phyloP scores from a whole-genome alignment of 2,888 invertebrate species.

The Griposia aprilina region DNA sequence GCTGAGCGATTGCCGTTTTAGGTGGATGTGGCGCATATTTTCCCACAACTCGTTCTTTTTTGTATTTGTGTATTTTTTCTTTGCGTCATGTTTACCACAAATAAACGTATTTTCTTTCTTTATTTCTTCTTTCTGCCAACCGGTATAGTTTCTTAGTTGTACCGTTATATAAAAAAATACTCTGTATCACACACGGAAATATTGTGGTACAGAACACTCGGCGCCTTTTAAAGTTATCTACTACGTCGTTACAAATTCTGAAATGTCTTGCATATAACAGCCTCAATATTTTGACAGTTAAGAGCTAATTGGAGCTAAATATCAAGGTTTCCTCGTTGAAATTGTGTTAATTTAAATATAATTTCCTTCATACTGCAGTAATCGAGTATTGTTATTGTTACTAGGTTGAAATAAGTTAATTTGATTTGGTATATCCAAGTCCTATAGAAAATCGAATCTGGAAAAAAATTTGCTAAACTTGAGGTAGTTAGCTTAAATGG shows the following conservation, averaged over 20 bases:
- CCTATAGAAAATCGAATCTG: slow-evolving; percentile 11
- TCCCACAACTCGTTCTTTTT: too few relatives aligned
- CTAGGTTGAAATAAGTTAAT: slow-evolving; percentile 21
- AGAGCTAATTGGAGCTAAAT: slow-evolving; percentile 70
- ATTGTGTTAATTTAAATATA: slow-evolving; percentile 64
- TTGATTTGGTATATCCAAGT: not conserved
- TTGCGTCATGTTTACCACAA: too few relatives aligned
- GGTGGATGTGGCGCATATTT: too few relatives aligned
- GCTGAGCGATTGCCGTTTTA: too few relatives aligned
- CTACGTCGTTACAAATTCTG: slow-evolving; percentile 36
- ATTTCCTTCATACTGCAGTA: slow-evolving; percentile 57
- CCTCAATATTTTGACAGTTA: slow-evolving; percentile 67
- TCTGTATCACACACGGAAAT: slow-evolving; percentile 6
- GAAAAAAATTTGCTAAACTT: slow-evolving; percentile 24
- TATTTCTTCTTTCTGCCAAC: too few relatives aligned
- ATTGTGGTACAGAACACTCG: slow-evolving; percentile 9
- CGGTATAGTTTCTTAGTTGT: not conserved
- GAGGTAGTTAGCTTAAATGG: slow-evolving; percentile 9
- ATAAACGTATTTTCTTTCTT: too few relatives aligned
- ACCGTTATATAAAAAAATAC: not conserved
- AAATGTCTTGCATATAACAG: slow-evolving; percentile 65
- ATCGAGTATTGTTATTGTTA: slow-evolving; percentile 35
- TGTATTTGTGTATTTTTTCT: too few relatives aligned
- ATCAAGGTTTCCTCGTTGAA: slow-evolving; percentile 70
- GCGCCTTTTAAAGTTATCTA: slow-evolving; percentile 29